Evolutionary conservation across 2,888 invertebrate genomes (phyloP), one percentile per base, ranked within the genome.

Genomic region (Hymenopus coronatus): DNA sequence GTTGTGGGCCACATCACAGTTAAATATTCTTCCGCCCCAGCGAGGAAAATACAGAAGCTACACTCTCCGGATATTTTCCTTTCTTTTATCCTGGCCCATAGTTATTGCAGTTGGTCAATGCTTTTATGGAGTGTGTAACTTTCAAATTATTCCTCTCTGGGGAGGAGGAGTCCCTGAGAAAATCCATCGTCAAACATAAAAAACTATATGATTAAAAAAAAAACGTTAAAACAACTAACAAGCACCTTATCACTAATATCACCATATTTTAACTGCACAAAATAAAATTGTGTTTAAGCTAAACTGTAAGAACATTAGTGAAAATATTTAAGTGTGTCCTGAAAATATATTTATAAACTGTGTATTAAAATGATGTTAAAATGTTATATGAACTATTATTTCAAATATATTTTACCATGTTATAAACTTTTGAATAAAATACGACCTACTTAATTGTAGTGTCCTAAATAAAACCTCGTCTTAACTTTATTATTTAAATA

Each of bases 1-100:
- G 95, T 95, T 95, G 95, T 95, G 94, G 95, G 94, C 95, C 95
- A 94, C 94, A 93, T 89, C 90, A 87, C 83, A 28, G 33, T 87
- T 88, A 84, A 88, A 28, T 28, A 87, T 84, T 83, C 89, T 88
- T 89, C 86, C 84, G 83, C 89, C 89, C 54, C 82, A 89, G 83
- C 88, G 90, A 90, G 90, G 90, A 88, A 85, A 28, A 40, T 14
- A 15, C 89, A 28, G 12, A 46, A 30, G 84, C 88, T 83, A 81
- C 88, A 85, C 88, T 89, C 89, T 83, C 28, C 30, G 20, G 40
- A 30, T 46, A 27, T 25, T n/a, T 27, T 85, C 40, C 3, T 28
- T 27, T 46, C 14, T 46, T 54, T 54, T 15, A 15, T 54, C 15
- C 20, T 54, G 54, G 20, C n/a, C 9, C n/a, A 28, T 27, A 0